Base-by-base conservation (phyloP, 1,140 invertebrate genomes). In the Drosophila micromelanica region DNA sequence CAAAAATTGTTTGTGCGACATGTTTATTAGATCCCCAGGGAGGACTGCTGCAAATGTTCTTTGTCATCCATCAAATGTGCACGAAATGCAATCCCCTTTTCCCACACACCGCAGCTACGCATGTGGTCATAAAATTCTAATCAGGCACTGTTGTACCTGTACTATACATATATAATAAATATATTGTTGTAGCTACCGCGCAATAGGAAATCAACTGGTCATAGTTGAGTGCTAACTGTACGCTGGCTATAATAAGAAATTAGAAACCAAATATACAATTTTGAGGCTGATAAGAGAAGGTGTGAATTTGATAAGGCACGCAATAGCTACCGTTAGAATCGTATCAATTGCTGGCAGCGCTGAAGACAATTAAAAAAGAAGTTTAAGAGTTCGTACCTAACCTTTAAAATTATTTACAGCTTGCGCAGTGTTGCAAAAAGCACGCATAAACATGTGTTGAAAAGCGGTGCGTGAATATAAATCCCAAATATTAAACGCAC, bases 21-120 rank as follows among this genome's bases (percentile, higher is more conserved):
- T 86, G 68, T 85, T 80, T 85, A 85, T 85, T 85, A 85, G 80
- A 46, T 80, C 80, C 73, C 80, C 73, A 13, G 80, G 77, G 80
- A 76, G 57, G 55, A 59, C 40, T 35, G 23, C 63, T 48, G 67
- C 51, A 63, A 61, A 54, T 5, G 11, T 46, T 7, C 62, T 12
- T 59, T 61, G 46, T 60, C 80, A 84, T 84, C 80, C 76, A 84
- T 84, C 80, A 84, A 57, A 7, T n/a, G 55, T 9, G 0, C 9
- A 13, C 13, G 40, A 15, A 43, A 17, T 56, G 30, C 60, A 52
- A 52, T 42, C 20, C 42, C 32, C 23, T 27, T 68, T 70, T 70
- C 72, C 67, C 72, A 74, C 65, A 71, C 65, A 71, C 72, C 40
- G 8, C 5, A 23, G 15, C 32, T 51, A 73, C 55, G 71, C 54